Percentiles rank a stretch among this genome's conserved stretches.
Conservation (phyloP, 1,140 invertebrate species). For the Sarcophaga peregrina region DNA sequence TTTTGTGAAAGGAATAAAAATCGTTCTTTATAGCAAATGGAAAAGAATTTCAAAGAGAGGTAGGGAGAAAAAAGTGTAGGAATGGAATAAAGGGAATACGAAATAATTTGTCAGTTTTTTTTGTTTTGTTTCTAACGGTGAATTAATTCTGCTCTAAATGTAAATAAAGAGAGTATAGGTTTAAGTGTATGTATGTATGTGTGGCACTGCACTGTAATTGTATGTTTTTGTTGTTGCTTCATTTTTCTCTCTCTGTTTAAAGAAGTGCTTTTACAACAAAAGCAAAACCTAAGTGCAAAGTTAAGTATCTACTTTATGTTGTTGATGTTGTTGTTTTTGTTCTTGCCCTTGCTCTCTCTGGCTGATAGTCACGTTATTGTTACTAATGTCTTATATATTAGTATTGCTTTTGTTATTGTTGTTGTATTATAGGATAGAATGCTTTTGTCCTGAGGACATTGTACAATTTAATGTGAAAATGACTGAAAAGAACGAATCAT, state of each 20-base stretch:
- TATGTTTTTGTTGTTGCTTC: not conserved
- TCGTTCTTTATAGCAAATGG: not conserved
- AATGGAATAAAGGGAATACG: no score
- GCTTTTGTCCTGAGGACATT: not conserved
- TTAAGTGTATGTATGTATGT: not conserved
- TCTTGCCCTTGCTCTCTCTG: no score
- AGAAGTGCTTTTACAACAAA: not conserved
- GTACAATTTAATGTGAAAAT: constrained; percentile 1
- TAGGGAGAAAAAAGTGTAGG: not conserved
- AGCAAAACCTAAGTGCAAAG: not conserved
- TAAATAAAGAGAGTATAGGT: not conserved
- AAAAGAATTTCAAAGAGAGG: not conserved
- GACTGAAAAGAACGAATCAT: not conserved
- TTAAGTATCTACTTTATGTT: constrained; percentile 10
- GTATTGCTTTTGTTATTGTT: not conserved
- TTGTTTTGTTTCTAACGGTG: not conserved
- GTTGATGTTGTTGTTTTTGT: no score
- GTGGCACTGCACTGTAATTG: not conserved
- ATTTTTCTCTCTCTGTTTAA: not conserved
- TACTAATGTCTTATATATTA: no score
- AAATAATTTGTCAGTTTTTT: not conserved
- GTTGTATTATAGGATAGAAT: not conserved
- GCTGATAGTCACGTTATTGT: no score
- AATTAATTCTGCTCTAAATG: not conserved
- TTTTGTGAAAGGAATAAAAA: not conserved